Evolutionary conservation across 2,888 invertebrate genomes (phyloP), one percentile per base, ranked within the genome.

Genomic region (Eurois occulta): DNA sequence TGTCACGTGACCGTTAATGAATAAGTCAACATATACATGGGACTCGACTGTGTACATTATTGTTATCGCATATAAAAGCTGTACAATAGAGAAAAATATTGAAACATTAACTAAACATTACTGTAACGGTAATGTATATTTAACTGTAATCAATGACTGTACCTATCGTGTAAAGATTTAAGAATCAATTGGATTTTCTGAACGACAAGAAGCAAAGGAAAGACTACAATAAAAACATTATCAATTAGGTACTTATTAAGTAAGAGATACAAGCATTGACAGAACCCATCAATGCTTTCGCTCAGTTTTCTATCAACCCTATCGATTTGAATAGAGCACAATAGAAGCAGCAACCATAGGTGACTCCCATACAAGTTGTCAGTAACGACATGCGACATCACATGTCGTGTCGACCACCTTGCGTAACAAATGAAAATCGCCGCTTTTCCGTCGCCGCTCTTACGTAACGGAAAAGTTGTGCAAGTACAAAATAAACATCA

Each of bases 381-480:
- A 82, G 78, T 85, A 85, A 86, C 85, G 86, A 88, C 79, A 77
- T 79, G 78, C 86, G 71, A 75, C 71, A 74, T 88, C 87, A 88
- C 87, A 82, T 85, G 83, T 85, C 87, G 84, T 85, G 83, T 85
- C 71, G 68, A 72, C 78, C 82, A 77, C 13, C 60, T 93, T 93
- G 91, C 87, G 90, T 90, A 93, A 94, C 87, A 77, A 87, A 91
- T 91, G 92, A 93, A 92, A 91, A 84, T 80, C 76, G 77, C 78
- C 85, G 79, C 87, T 90, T 93, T 93, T 93, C 91, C 91, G 83
- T 77, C 66, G 77, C 81, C 80, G 72, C 83, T 66, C 79, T 93
- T 92, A 80, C 91, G 88, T 85, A 91, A 93, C 80, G 88, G 91
- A 91, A 91, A 91, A 91, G 89, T 92, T 92, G 90, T 89, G 91